A percentile compares a stretch with the other conserved stretches of the same genome.
Evolutionary conservation across 2,888 invertebrate species (phyloP).

Genomic region (Scaeva pyrastri): DNA sequence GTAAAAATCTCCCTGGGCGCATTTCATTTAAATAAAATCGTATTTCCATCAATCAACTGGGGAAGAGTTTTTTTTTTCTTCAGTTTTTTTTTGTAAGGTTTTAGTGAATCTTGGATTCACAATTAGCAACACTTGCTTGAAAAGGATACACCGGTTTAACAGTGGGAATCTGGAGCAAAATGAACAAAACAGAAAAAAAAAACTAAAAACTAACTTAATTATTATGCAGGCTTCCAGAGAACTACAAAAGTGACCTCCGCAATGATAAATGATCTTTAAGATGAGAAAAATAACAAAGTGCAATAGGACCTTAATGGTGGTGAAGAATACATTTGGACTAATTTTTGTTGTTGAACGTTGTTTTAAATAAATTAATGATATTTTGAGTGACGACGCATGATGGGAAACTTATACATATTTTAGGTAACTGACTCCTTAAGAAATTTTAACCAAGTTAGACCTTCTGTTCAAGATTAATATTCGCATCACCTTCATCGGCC

Average conservation of each 20-base stretch:
- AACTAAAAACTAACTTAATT: slow-evolving; percentile 56
- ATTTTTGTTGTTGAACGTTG: not conserved
- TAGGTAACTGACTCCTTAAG: no score
- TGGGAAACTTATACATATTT: not conserved
- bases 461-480: no score
- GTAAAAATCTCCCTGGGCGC: not conserved
- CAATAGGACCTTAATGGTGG: slow-evolving; percentile 19
- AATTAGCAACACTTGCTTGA: slow-evolving; percentile 71
- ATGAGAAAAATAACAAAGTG: slow-evolving; percentile 16
- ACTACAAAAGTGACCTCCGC: slow-evolving; percentile 51
- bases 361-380: slow-evolving; percentile 30
- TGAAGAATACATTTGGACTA: slow-evolving; percentile 17
- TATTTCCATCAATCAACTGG: slow-evolving; percentile 72
- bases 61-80: slow-evolving; percentile 36
- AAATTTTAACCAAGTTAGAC: no score
- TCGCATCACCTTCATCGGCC: no score
- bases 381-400: not conserved
- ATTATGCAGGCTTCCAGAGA: slow-evolving; percentile 60
- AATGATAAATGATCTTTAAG: slow-evolving; percentile 71
- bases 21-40: slow-evolving; percentile 69
- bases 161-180: slow-evolving; percentile 68
- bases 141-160: slow-evolving; percentile 49
- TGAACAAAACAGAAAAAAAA: not conserved
- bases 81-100: not conserved
- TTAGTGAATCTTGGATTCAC: slow-evolving; percentile 34